These are phyloP conservation scores for Drosophila tripunctata DNA, from an alignment of 2,888 invertebrate species.

Conservation along the genomic window DNA sequence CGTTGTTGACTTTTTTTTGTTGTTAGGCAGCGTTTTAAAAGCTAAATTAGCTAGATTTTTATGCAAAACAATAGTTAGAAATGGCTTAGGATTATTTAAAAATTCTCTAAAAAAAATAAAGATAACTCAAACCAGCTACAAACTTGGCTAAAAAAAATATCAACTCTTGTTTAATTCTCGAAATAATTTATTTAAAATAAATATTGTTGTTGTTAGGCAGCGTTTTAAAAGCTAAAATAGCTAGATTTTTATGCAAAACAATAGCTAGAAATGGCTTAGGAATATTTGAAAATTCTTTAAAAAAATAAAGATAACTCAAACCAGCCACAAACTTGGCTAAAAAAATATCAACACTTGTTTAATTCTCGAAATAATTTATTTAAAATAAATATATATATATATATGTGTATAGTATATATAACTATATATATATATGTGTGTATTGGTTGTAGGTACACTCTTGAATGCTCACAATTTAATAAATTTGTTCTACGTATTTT, in stretches of 20 bases:
- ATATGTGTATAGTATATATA: slow-evolving; percentile 54
- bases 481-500: slow-evolving; percentile 39
- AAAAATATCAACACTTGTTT: slow-evolving; percentile 6
- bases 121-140: too few relatives aligned
- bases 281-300: too few relatives aligned
- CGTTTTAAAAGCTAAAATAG: neutral
- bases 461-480: slow-evolving; percentile 61
- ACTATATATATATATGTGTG: slow-evolving; percentile 49
- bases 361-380: slow-evolving; percentile 76
- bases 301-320: neutral
- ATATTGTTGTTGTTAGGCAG: slow-evolving; percentile 52
- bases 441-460: slow-evolving; percentile 66
- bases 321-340: too few relatives aligned
- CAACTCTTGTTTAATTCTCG: too few relatives aligned
- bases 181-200: too few relatives aligned
- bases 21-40: slow-evolving; percentile 34
- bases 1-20: slow-evolving; percentile 28
- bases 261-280: neutral
- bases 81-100: too few relatives aligned
- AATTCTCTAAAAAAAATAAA: too few relatives aligned
- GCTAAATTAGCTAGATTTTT: neutral
- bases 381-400: slow-evolving; percentile 76
- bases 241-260: neutral
- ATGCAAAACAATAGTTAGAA: neutral
- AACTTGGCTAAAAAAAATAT: too few relatives aligned